Evolutionary conservation across 1,140 invertebrate species (phyloP), one percentile per base, ranked within the genome.

Genomic region (Rhyzopertha dominica): DNA sequence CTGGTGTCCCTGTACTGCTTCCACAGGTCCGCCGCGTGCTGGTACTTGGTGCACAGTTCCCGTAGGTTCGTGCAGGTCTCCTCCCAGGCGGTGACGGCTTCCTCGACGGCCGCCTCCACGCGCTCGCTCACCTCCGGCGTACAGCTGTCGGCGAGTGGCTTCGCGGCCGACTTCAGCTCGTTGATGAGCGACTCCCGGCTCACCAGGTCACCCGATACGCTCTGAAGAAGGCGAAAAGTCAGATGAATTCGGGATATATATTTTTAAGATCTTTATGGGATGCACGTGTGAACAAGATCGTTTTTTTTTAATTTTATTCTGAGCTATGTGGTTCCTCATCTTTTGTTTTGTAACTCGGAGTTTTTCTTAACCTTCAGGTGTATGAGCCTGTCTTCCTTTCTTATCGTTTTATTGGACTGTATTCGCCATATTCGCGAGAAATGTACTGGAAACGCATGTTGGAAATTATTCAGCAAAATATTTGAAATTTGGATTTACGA

Each of bases 1-100:
- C 80, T 82, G 1, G 83, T 81, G 55, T 85, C 82, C 16, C 80
- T 72, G 67, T 87, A 88, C 32, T 80, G 74, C 54, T 81, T 72
- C 86, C 86, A 90, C 22, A 88, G 72, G 19, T 79, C 76, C 30
- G 85, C 83, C 2, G 85, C 85, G 62, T 81, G 69, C 54, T 86
- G 79, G 67, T 82, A 82, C 53, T 74, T 75, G 56, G 77, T 79
- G 66, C 83, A 85, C 43, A 88, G 73, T 45, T 80, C 77, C 48
- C 78, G 78, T 46, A 88, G 72, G 63, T 84, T 81, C 49, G 73
- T 73, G 57, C 79, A 80, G 13, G 85, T 87, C 58, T 82, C 80
- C 46, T 84, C 76, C 76, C 85, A 88, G 14, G 82, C 80, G 10
- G 80, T 75, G 26, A 84, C 80, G 1, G 84, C 84, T 60, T 85